Percentiles rank a stretch among this genome's conserved stretches.
phyloP scores from a whole-genome alignment of 64 coral and sea anemone species.

The Astreopora myriophthalma region DNA sequence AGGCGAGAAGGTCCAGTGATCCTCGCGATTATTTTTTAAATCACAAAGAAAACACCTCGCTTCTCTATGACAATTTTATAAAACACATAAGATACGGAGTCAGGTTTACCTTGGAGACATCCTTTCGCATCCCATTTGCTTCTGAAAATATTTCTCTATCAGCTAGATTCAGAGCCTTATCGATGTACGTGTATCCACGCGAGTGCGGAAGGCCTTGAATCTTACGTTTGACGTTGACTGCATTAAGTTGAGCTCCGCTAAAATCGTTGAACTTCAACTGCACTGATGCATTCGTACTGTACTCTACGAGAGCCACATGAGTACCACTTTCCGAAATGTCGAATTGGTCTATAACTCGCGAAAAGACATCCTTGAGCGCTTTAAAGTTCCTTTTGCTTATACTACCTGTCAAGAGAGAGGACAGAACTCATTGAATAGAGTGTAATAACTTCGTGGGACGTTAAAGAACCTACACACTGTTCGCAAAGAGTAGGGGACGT shows the following conservation, averaged over 20 bases:
- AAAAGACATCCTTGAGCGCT: not conserved
- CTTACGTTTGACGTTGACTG: slow-evolving; percentile 20
- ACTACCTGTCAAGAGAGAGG: not conserved
- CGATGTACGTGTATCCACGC: slow-evolving; percentile 20
- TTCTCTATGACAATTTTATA: not conserved
- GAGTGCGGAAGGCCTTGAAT: not conserved
- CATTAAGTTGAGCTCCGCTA: not conserved
- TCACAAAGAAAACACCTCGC: not conserved
- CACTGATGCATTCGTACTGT: not conserved
- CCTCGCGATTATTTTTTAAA: too few relatives aligned
- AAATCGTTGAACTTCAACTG: not conserved
- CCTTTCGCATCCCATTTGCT: slow-evolving; percentile 3
- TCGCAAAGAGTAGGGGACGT: too few relatives aligned
- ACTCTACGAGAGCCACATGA: slow-evolving; percentile 13
- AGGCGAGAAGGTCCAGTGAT: too few relatives aligned
- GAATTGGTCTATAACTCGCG: not conserved
- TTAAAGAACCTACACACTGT: too few relatives aligned
- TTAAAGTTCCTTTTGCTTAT: not conserved
- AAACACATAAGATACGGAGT: not conserved
- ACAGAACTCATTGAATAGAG: not conserved
- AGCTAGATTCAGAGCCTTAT: not conserved
- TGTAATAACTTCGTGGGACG: too few relatives aligned
- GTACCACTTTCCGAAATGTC: slow-evolving; percentile 24
- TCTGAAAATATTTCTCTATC: not conserved
- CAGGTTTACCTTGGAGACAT: not conserved